phyloP scores from a whole-genome alignment of 2,113 vertebrate species.

The Ciconia boyciana region DNA sequence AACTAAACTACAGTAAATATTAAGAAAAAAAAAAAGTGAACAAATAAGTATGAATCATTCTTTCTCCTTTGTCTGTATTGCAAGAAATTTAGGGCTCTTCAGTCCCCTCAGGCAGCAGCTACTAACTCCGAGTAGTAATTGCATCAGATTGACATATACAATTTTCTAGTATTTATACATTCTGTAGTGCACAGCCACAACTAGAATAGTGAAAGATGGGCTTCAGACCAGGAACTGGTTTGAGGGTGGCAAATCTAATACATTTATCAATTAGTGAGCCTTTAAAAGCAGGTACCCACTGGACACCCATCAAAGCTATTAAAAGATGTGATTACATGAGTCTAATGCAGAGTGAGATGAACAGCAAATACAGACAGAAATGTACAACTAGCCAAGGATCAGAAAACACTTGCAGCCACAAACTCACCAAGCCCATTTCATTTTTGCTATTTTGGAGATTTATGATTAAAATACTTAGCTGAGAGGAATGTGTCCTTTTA shows the following conservation, averaged over 20 bases:
- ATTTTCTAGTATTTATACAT: neutral
- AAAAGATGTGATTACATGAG: neutral
- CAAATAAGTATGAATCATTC: neutral
- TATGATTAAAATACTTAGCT: neutral
- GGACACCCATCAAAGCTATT: neutral
- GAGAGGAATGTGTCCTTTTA: neutral
- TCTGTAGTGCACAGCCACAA: neutral
- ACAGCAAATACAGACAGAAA: neutral
- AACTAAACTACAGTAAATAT: neutral
- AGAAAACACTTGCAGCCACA: neutral
- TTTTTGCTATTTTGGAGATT: neutral
- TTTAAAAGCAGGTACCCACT: neutral
- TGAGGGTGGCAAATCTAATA: neutral
- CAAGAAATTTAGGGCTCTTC: neutral
- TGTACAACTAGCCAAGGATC: neutral
- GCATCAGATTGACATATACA: no score
- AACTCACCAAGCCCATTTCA: neutral
- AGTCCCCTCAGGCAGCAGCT: neutral
- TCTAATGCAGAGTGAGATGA: neutral
- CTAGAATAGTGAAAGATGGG: neutral
- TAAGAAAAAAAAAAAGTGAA: neutral
- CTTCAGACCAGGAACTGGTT: neutral
- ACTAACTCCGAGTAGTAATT: neutral
- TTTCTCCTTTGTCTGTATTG: neutral
- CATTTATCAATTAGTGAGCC: neutral